These are phyloP conservation scores for Ostrea edulis DNA, from an alignment of 1,140 invertebrate species.

Conservation along the genomic window DNA sequence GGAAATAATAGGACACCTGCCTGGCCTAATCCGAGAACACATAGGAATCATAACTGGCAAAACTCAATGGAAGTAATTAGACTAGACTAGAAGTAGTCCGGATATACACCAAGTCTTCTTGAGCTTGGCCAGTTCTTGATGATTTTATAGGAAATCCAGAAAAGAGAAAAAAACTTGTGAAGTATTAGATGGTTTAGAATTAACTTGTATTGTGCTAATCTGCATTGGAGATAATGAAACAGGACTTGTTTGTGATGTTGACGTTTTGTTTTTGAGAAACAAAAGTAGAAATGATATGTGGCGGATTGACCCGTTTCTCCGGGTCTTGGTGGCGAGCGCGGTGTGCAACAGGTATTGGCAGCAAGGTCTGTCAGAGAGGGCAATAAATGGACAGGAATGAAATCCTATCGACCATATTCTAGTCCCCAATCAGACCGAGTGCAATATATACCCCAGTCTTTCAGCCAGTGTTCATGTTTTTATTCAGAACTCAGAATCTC, in stretches of 20 bases:
- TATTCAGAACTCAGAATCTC: background rate
- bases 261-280: background rate
- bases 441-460: conserved; percentile 32
- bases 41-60: background rate
- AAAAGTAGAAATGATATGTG: background rate
- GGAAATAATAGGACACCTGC: background rate
- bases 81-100: no score
- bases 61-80: background rate
- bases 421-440: conserved; percentile 14
- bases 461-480: background rate
- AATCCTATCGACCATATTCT: background rate
- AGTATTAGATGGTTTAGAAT: background rate
- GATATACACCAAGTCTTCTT: no score
- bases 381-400: background rate
- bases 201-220: background rate
- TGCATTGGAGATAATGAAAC: background rate
- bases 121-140: no score
- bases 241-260: background rate
- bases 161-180: background rate
- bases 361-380: background rate
- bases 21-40: background rate
- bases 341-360: conserved; percentile 9
- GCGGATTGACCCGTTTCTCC: background rate
- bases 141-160: no score
- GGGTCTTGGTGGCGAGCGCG: background rate